Conservation (phyloP, 2,797 vertebrate genomes). For the Galago senegalensis region DNA sequence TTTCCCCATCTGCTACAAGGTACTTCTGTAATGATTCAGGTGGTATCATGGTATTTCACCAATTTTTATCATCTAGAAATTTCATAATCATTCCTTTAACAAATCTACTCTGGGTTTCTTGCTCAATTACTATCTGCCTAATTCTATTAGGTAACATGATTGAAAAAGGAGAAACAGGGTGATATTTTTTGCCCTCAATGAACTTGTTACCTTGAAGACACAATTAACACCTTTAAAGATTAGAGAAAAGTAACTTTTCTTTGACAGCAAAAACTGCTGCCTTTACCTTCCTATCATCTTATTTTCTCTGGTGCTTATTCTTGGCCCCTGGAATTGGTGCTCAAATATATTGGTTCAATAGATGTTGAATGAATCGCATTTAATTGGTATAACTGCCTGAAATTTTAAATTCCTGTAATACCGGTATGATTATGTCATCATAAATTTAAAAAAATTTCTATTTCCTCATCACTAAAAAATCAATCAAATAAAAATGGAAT, state of each 20-base stretch:
- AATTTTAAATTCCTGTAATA: background rate
- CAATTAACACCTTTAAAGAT: background rate
- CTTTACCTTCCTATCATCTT: constrained; percentile 3
- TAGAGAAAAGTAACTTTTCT: background rate
- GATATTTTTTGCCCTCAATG: background rate
- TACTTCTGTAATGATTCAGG: background rate
- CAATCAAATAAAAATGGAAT: background rate
- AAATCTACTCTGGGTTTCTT: background rate
- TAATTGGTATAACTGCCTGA: background rate
- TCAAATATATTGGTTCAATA: constrained; percentile 44
- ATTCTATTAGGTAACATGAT: background rate
- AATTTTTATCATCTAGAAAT: background rate
- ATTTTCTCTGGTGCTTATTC: background rate
- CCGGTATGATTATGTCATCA: background rate
- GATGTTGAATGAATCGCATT: background rate
- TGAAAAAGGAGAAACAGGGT: background rate
- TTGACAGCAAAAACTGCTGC: background rate
- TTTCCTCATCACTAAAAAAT: background rate
- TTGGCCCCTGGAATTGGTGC: constrained; percentile 6
- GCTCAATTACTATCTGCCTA: background rate
- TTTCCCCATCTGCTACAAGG: background rate
- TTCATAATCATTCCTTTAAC: constrained; percentile 12
- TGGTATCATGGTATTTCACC: background rate
- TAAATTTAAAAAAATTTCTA: background rate
- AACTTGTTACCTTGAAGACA: constrained; percentile 7